Evolutionary conservation across 1,140 invertebrate species (phyloP).

Genomic region (Plutomurus gul): DNA sequence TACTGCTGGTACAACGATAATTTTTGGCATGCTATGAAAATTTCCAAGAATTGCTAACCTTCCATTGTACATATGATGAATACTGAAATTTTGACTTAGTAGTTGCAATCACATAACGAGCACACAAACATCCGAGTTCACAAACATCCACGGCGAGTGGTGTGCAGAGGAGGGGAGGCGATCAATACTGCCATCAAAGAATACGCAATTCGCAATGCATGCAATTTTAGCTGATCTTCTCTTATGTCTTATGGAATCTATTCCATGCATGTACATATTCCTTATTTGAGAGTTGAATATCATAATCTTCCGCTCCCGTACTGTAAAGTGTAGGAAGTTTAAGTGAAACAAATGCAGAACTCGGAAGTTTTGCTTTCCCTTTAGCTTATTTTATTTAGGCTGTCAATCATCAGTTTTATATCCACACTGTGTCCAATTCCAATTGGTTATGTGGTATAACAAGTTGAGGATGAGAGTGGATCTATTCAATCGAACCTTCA

Average conservation of each 20-base stretch:
- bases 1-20: too few species aligned
- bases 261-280: neutral
- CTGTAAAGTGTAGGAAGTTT: neutral
- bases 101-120: too few species aligned
- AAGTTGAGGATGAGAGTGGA: neutral
- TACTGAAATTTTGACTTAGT: neutral
- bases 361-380: neutral
- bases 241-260: too few species aligned
- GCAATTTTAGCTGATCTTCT: constrained; percentile 9
- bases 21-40: too few species aligned
- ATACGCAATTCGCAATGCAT: constrained; percentile 24
- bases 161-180: neutral
- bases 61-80: neutral
- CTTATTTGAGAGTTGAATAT: neutral
- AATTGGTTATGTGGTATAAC: neutral
- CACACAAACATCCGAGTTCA: too few species aligned
- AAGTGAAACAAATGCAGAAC: neutral
- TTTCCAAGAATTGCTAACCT: too few species aligned
- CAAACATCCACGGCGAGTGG: too few species aligned
- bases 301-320: neutral
- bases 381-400: constrained; percentile 17
- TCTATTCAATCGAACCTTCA: constrained; percentile 15
- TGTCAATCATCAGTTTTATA: constrained; percentile 2
- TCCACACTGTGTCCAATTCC: neutral
- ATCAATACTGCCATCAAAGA: constrained; percentile 17